Conservation (phyloP, 2,888 invertebrate species). For the Chymomyza caudatula region DNA sequence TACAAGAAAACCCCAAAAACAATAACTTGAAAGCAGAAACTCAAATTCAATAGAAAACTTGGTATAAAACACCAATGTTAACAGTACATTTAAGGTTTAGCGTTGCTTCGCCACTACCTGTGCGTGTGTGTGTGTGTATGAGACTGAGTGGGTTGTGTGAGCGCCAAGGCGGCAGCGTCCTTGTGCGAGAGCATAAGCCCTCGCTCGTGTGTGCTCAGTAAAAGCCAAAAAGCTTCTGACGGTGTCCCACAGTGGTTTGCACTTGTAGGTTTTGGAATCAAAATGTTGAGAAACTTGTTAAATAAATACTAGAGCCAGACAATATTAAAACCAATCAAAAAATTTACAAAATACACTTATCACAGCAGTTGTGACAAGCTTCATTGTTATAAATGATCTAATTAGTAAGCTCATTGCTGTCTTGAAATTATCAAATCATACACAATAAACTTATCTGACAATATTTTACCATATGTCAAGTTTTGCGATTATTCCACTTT, state of each 20-base stretch:
- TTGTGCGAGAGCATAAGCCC: constrained; percentile 48
- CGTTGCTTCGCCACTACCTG: constrained; percentile 27
- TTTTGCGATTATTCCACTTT: neutral
- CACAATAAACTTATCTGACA: neutral
- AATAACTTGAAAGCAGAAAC: constrained; percentile 49
- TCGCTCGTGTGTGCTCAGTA: constrained; percentile 9
- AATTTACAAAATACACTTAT: neutral
- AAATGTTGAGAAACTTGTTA: neutral
- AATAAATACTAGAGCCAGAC: neutral
- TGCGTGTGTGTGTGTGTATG: neutral
- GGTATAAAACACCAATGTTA: constrained; percentile 56
- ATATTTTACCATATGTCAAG: neutral
- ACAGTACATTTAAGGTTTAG: constrained; percentile 62
- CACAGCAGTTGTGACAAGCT: neutral
- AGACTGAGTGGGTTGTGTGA: constrained; percentile 21
- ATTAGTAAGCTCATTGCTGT: neutral
- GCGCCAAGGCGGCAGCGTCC: constrained; percentile 59
- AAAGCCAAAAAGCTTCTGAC: constrained; percentile 33
- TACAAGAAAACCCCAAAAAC: too few relatives aligned
- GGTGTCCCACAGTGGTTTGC: constrained; percentile 34
- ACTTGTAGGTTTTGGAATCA: neutral
- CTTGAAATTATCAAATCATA: neutral
- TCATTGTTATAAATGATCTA: neutral
- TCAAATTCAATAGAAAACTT: constrained; percentile 47
- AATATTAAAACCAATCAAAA: neutral